phyloP scores from a whole-genome alignment of 2,113 vertebrate genomes.

The Pangasianodon hypophthalmus region DNA sequence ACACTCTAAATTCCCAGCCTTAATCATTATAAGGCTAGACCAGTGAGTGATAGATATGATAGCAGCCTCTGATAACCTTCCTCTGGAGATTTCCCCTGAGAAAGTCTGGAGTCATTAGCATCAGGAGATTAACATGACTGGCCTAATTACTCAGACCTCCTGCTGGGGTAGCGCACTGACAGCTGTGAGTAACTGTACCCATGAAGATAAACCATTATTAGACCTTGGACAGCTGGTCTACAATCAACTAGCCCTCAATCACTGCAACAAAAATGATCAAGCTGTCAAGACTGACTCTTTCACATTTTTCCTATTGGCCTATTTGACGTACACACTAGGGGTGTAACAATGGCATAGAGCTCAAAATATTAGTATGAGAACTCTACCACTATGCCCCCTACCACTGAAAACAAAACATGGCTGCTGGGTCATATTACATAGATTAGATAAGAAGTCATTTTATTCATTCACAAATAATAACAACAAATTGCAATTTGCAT shows the following conservation, averaged over 20 bases:
- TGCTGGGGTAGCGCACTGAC: conserved; percentile 28
- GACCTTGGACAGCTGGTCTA: conserved; percentile 33
- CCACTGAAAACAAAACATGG: neutral
- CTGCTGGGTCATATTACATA: neutral
- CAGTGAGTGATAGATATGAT: conserved; percentile 15
- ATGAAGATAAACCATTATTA: conserved; percentile 27
- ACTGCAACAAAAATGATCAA: neutral
- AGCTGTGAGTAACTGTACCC: conserved; percentile 40
- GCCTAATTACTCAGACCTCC: conserved; percentile 42
- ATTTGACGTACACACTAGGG: neutral
- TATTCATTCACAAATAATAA: neutral
- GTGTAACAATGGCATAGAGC: neutral
- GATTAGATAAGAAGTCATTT: too few relatives aligned
- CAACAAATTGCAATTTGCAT: neutral
- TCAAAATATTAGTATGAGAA: neutral
- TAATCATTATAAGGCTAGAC: neutral
- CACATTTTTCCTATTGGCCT: neutral
- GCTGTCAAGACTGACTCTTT: neutral
- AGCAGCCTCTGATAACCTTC: conserved; percentile 28
- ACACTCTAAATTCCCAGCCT: conserved; percentile 4
- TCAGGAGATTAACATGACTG: conserved; percentile 45
- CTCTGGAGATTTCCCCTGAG: conserved; percentile 17
- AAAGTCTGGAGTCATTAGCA: conserved; percentile 40
- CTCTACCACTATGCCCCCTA: neutral
- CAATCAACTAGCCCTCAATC: conserved; percentile 2